Base-by-base conservation (phyloP, 2,888 invertebrate species). In the Neocrepidodera transversa region DNA sequence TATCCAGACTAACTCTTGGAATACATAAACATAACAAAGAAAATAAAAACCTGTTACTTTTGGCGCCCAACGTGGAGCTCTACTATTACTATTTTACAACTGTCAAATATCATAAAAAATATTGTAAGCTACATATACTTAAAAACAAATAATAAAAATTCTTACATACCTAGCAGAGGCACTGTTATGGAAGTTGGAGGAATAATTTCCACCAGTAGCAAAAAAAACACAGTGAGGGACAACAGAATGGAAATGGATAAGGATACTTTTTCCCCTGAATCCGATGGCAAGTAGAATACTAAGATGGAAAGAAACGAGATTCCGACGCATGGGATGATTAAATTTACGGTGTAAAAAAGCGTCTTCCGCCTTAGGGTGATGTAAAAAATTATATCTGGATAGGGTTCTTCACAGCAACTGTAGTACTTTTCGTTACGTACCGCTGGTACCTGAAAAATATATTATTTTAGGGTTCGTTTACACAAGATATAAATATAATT, bases 251-350 rank as follows among this genome's bases (percentile, higher is more conserved):
- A 95, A 76, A 95, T 95, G 80, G 96, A 96, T 66, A 98, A 87
- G 64, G 97, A 96, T 72, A 97, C 95, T 81, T 97, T 97, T 82
- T 98, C 97, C 68, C 97, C 97, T 50, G 95, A 95, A 82, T 97
- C 97, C 67, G 95, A 95, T 60, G 98, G 98, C 72, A 98, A 83
- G 81, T 98, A 98, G 83, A 98, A 98, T 65, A 97, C 97, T 64
- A 99, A 85, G 60, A 97, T 95, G 69, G 97, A 97, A 65, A 99
- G 87, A 81, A 96, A 95, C 62, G 95, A 95, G 77, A 98, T 97
- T 68, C 95, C 95, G 64, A 98, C 94, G 79, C 97, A 97, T 54
- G 97, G 97, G 74, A 97, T 95, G 76, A 97, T 97, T 68, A 97
- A 86, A 80, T 97, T 97, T 74, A 97, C 94, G 51, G 96, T 97